phyloP scores from a whole-genome alignment of 2,888 invertebrate species.

The Ophioninae sp. region DNA sequence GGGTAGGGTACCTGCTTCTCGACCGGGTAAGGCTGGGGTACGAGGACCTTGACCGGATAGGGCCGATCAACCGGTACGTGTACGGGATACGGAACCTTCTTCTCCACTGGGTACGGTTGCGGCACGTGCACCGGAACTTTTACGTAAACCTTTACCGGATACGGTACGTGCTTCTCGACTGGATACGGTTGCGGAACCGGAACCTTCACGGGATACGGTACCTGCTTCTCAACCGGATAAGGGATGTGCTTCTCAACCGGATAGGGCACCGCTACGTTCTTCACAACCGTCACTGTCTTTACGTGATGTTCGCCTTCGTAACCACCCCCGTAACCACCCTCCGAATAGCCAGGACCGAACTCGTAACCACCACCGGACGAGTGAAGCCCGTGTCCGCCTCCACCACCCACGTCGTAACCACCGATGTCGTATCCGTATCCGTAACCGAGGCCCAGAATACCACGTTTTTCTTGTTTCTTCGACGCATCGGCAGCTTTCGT shows the following conservation, averaged over 20 bases:
- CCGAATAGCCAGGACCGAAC: constrained; percentile 39
- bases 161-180: constrained; percentile 86
- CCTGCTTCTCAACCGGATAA: constrained; percentile 87
- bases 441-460: constrained; percentile 89
- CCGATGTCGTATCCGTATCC: constrained; percentile 91
- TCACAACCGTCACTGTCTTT: constrained; percentile 86
- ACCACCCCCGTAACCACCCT: constrained; percentile 81
- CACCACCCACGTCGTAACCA: constrained; percentile 88
- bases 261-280: constrained; percentile 83
- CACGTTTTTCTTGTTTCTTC: constrained; percentile 91
- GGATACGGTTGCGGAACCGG: constrained; percentile 88
- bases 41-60: constrained; percentile 89
- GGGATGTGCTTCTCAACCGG: constrained; percentile 78
- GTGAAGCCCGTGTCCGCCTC: constrained; percentile 67
- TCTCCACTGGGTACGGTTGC: constrained; percentile 90
- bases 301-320: constrained; percentile 82
- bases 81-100: constrained; percentile 87
- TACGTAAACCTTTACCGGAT: constrained; percentile 89
- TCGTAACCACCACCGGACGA: constrained; percentile 79
- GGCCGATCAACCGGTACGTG: constrained; percentile 89
- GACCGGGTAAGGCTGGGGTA: constrained; percentile 91
- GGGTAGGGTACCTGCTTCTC: constrained; percentile 89
- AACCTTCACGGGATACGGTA: constrained; percentile 84
- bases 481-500: constrained; percentile 73
- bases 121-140: constrained; percentile 90